These are phyloP conservation scores for Pseudomyrmex sp. DNA, from an alignment of 1,140 invertebrate genomes.

Conservation along the genomic window DNA sequence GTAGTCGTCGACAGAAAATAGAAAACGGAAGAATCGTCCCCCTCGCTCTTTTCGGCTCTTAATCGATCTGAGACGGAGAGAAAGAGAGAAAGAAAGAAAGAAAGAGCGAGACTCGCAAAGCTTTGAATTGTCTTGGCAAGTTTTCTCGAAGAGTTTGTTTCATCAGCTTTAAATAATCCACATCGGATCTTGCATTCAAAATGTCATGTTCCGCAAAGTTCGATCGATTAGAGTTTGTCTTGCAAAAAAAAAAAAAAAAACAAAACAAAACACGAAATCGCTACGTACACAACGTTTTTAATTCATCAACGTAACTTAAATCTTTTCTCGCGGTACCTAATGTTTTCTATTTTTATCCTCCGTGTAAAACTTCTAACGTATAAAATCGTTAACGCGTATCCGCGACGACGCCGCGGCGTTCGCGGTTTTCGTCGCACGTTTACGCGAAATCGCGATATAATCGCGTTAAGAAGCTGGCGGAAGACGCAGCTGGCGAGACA, in stretches of 20 bases:
- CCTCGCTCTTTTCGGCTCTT: background rate
- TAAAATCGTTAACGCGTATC: background rate
- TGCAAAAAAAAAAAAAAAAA: background rate
- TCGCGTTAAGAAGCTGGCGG: constrained; percentile 77
- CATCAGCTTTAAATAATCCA: constrained; percentile 77
- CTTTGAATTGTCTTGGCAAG: constrained; percentile 73
- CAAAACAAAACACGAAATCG: too few species aligned
- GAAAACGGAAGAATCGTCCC: constrained; percentile 32
- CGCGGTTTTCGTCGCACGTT: constrained; percentile 37
- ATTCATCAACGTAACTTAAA: background rate
- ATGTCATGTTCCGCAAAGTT: constrained; percentile 24
- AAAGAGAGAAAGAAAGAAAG: constrained; percentile 36
- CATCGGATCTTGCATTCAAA: constrained; percentile 36
- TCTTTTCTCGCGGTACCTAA: background rate
- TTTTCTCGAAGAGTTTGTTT: constrained; percentile 50
- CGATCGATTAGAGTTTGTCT: background rate
- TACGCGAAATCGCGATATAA: constrained; percentile 62
- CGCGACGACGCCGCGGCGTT: constrained; percentile 16
- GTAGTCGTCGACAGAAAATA: constrained; percentile 29
- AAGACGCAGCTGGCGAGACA: constrained; percentile 82
- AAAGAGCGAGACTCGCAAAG: constrained; percentile 35
- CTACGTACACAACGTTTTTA: too few species aligned
- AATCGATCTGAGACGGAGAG: background rate
- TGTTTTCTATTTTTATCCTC: background rate
- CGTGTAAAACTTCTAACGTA: background rate